Evolutionary conservation across 2,797 vertebrate species (phyloP).

Genomic region (Rhynchotus rufescens): DNA sequence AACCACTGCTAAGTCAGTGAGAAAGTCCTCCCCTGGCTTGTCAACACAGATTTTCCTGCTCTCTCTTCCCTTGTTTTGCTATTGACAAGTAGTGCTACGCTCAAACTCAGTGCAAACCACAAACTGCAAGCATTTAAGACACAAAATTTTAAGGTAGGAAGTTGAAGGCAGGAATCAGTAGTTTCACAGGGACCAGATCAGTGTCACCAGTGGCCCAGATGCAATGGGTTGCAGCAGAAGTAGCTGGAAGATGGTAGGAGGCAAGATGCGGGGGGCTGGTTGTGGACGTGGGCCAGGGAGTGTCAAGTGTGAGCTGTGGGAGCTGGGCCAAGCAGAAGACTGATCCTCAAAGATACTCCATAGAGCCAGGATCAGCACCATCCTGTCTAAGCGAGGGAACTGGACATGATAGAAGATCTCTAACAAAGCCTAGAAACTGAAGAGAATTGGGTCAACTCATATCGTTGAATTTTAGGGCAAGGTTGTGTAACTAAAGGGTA

Average conservation of each 20-base stretch:
- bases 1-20: background rate
- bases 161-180: background rate
- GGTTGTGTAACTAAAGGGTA: background rate
- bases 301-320: background rate
- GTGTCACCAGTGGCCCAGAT: background rate
- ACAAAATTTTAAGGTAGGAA: background rate
- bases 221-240: background rate
- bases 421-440: background rate
- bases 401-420: background rate
- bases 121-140: background rate
- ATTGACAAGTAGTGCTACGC: background rate
- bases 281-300: background rate
- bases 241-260: background rate
- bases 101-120: background rate
- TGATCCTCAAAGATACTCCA: background rate
- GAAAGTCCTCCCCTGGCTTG: background rate
- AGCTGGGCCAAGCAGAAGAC: background rate
- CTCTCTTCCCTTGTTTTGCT: background rate
- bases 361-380: background rate
- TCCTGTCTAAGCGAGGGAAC: background rate
- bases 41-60: background rate
- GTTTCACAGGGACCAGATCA: background rate
- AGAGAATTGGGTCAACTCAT: background rate
- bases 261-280: background rate
- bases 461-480: background rate